A percentile compares a stretch with the other conserved stretches of the same genome.
These are phyloP conservation scores for Heliconius cydno DNA, from an alignment of 2,888 invertebrate species.

Conservation along the genomic window DNA sequence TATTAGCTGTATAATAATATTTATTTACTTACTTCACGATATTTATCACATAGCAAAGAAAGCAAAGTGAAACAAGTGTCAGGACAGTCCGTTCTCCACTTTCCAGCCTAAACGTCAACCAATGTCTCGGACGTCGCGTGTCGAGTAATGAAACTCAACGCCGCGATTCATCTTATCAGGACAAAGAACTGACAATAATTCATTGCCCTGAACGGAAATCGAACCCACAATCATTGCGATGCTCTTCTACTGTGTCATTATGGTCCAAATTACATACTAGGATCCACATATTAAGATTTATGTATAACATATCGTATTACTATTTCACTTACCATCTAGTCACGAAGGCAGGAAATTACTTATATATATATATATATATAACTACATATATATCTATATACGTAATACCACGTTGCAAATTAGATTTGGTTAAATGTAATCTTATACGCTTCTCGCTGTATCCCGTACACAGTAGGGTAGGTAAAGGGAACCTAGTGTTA, in stretches of 20 bases:
- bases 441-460: not conserved
- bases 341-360: slow-evolving; percentile 36
- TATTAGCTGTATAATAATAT: too few species aligned
- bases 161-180: not conserved
- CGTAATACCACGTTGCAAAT: slow-evolving; percentile 21
- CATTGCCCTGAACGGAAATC: not conserved
- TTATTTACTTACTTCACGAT: too few species aligned
- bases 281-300: not conserved
- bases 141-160: not conserved
- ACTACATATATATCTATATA: not conserved
- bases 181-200: not conserved
- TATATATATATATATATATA: slow-evolving; percentile 26
- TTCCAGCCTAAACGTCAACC: not conserved
- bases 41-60: too few species aligned
- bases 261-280: not conserved
- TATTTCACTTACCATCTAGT: not conserved
- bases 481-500: too few species aligned
- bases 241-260: not conserved
- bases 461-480: too few species aligned
- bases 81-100: not conserved
- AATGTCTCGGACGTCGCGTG: not conserved
- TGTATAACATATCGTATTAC: not conserved
- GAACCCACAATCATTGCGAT: not conserved
- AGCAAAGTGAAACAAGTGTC: too few species aligned
- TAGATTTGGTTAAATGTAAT: slow-evolving; percentile 26